phyloP scores from a whole-genome alignment of 2,888 invertebrate species.

The Tetrapedia diversipes region DNA sequence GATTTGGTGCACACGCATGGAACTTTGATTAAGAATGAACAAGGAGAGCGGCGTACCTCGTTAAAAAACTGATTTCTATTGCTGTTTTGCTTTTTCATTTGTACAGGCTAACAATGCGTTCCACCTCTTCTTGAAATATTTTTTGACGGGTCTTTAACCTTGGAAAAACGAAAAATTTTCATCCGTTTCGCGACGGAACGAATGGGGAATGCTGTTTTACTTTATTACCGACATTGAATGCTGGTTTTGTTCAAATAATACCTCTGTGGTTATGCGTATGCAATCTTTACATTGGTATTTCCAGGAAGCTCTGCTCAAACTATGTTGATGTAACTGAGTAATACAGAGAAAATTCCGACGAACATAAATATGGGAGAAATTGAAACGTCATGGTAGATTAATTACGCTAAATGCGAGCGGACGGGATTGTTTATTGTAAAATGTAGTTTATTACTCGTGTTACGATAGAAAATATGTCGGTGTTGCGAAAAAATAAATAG shows the following conservation, averaged over 20 bases:
- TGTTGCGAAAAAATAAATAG: background rate
- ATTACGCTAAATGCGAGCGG: background rate
- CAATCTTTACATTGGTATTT: background rate
- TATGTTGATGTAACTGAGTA: background rate
- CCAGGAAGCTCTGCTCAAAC: background rate
- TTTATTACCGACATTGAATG: too few species aligned
- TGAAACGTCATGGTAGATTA: background rate
- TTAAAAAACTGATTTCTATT: background rate
- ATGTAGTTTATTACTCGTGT: background rate
- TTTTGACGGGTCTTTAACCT: background rate
- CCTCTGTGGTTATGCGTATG: too few species aligned
- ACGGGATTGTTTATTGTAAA: background rate
- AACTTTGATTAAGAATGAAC: conserved; percentile 27
- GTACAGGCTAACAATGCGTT: background rate
- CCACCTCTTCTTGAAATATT: background rate
- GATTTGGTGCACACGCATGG: background rate
- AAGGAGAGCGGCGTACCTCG: too few species aligned
- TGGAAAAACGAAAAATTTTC: background rate
- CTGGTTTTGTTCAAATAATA: background rate
- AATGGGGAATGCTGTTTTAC: background rate
- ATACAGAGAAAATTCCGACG: background rate
- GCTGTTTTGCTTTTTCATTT: too few species aligned
- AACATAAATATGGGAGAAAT: background rate
- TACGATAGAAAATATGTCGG: background rate
- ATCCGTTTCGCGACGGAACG: background rate